Base-by-base conservation (phyloP, 2,113 vertebrate species). In the Cyprinus carpio region DNA sequence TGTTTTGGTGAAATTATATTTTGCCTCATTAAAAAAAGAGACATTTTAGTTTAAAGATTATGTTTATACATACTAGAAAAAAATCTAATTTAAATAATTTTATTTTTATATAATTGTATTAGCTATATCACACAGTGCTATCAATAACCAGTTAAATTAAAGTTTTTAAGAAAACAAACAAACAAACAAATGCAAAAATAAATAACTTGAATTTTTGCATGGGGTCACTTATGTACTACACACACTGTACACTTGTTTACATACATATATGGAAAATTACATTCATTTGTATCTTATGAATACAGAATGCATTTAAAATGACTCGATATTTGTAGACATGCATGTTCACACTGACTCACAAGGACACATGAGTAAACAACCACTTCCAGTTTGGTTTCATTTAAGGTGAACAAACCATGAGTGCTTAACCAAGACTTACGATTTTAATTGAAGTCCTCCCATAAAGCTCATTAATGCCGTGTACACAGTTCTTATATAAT, bases 361-460 rank as follows among this genome's bases (percentile, higher is more conserved):
- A 72, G 75, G 54, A 64, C 6, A 40, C 37, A 40, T 29, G 16
- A 11, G 6, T 31, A 25, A 65, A 23, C 27, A 69, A 13, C 43
- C 16, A 46, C 58, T 64, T 76, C 16, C 40, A 84, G 20, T 49
- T 49, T n/a, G 10, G n/a, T 69, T 46, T 82, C 78, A 75, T 46
- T 75, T 75, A 23, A 64, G 31, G 2, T 64, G 58, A 79, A 62
- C 56, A 0, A 40, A 31, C 20, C 31, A 34, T 1, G 3, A 29
- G 16, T 43, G 80, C 80, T 69, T 82, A 82, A 69, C 43, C 43
- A 29, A 82, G 62, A 82, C n/a, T 82, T 82, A 69, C 43, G 27
- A 51, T 82, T 43, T 69, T 69, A 80, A 80, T 80, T 80, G 69
- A 82, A 69, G 43, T 82, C 64, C 18, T 34, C 27, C 62, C 40